Percentiles rank a stretch among this genome's conserved stretches.
Evolutionary conservation across 2,888 invertebrate species (phyloP).

Genomic region (Oligia fasciuncula): DNA sequence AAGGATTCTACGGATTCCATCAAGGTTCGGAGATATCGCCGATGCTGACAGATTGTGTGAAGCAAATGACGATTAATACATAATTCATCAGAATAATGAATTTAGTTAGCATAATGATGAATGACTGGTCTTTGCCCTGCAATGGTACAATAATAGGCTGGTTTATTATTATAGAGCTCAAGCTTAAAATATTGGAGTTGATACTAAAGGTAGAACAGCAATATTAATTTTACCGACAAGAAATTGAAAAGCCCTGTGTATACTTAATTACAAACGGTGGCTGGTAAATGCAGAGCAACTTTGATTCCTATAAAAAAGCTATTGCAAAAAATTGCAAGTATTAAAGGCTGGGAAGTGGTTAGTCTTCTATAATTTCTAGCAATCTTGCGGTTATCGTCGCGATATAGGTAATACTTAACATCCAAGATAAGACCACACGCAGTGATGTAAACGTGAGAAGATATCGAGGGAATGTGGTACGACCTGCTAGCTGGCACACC

Average conservation of each 20-base stretch:
- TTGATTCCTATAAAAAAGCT: not conserved
- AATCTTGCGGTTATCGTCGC: conserved; percentile 27
- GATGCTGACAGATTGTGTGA: not conserved
- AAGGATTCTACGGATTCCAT: not conserved
- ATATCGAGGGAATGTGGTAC: conserved; percentile 45
- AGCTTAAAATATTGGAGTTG: not conserved
- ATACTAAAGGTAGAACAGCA: not conserved
- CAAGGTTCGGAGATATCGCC: not conserved
- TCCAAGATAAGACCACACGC: conserved; percentile 25
- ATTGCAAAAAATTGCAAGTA: not conserved
- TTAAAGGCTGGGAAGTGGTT: not conserved
- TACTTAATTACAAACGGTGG: not conserved
- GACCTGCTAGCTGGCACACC: conserved; percentile 26
- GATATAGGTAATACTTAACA: conserved; percentile 18
- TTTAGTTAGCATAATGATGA: not conserved
- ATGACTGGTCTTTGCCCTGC: not conserved
- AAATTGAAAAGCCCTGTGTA: not conserved
- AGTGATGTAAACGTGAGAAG: conserved; percentile 41
- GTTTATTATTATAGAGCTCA: not conserved
- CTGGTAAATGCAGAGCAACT: not conserved
- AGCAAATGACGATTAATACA: too few species aligned
- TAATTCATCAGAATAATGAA: not conserved
- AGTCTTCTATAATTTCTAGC: conserved; percentile 12
- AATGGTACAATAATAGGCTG: not conserved
- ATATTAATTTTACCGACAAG: not conserved